phyloP scores from a whole-genome alignment of 2,888 invertebrate genomes.

The Acanthosepion pharaonis region DNA sequence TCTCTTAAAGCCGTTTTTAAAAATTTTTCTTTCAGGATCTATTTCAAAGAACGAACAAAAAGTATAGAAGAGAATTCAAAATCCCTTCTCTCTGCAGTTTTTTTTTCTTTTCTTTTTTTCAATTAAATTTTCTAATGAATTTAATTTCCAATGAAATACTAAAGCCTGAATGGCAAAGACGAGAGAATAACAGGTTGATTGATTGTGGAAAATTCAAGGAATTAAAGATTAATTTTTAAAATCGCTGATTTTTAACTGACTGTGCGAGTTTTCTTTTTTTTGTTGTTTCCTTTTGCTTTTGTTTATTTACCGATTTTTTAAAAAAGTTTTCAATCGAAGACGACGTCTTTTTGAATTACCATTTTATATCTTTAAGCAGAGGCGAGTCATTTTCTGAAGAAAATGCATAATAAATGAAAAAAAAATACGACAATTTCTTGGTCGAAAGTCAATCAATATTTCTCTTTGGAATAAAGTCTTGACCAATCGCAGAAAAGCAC shows the following conservation, averaged over 20 bases:
- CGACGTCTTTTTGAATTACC: background rate
- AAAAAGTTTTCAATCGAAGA: background rate
- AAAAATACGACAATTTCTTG: background rate
- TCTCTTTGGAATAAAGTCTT: constrained; percentile 2
- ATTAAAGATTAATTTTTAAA: constrained; percentile 13
- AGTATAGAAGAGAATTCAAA: background rate
- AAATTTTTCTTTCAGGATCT: background rate
- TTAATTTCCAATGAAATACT: background rate
- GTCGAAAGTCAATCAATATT: background rate
- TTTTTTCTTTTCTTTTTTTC: background rate
- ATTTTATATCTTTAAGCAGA: background rate
- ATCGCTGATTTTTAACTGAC: background rate
- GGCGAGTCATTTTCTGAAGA: background rate
- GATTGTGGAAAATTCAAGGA: background rate
- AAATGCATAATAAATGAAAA: background rate
- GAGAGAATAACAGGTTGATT: background rate
- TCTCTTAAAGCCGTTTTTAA: background rate
- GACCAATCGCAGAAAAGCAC: background rate
- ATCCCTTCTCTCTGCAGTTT: background rate
- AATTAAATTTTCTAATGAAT: constrained; percentile 33
- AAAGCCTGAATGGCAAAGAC: background rate
- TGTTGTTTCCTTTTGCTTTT: background rate
- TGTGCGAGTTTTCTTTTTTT: background rate
- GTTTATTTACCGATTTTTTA: background rate
- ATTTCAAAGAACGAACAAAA: constrained; percentile 33